A percentile compares a stretch with the other conserved stretches of the same genome.
phyloP scores from a whole-genome alignment of 2,888 invertebrate species.

The Dendrolimus houi region DNA sequence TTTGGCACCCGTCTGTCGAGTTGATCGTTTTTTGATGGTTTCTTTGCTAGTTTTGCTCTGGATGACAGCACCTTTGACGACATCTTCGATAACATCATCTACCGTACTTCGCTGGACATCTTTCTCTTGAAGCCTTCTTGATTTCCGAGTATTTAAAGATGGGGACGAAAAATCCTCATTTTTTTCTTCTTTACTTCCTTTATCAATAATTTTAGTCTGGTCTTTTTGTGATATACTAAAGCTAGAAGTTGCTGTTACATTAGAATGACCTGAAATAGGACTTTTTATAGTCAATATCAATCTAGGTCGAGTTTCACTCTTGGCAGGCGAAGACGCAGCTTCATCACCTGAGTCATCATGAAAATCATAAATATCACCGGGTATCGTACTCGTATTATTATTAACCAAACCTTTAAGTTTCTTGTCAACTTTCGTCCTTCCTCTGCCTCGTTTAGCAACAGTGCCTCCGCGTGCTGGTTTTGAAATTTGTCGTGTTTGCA shows the following conservation, averaged over 20 bases:
- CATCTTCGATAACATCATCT: slow-evolving; percentile 94
- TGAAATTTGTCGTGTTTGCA: slow-evolving; percentile 64
- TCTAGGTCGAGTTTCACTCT: slow-evolving; percentile 79
- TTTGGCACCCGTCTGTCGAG: slow-evolving; percentile 69
- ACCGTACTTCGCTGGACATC: slow-evolving; percentile 85
- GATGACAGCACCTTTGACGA: slow-evolving; percentile 80
- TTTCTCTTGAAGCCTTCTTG: slow-evolving; percentile 86
- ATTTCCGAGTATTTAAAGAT: slow-evolving; percentile 84
- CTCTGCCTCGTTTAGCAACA: slow-evolving; percentile 63
- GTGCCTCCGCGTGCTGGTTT: slow-evolving; percentile 50
- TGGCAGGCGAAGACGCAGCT: slow-evolving; percentile 55
- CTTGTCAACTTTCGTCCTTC: slow-evolving; percentile 70
- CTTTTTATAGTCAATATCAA: slow-evolving; percentile 89
- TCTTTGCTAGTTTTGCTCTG: slow-evolving; percentile 38
- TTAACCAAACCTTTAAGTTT: slow-evolving; percentile 62
- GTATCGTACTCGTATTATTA: slow-evolving; percentile 74
- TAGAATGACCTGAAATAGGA: slow-evolving; percentile 67
- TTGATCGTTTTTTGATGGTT: slow-evolving; percentile 67
- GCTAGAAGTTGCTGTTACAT: slow-evolving; percentile 54
- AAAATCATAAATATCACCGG: slow-evolving; percentile 92
- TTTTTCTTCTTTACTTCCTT: slow-evolving; percentile 58
- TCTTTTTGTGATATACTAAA: slow-evolving; percentile 57
- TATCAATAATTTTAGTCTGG: slow-evolving; percentile 41
- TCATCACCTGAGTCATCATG: slow-evolving; percentile 93
- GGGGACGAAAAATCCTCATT: slow-evolving; percentile 80